Base-by-base conservation (phyloP, 2,113 vertebrate species). In the Lipotes vexillifer region DNA sequence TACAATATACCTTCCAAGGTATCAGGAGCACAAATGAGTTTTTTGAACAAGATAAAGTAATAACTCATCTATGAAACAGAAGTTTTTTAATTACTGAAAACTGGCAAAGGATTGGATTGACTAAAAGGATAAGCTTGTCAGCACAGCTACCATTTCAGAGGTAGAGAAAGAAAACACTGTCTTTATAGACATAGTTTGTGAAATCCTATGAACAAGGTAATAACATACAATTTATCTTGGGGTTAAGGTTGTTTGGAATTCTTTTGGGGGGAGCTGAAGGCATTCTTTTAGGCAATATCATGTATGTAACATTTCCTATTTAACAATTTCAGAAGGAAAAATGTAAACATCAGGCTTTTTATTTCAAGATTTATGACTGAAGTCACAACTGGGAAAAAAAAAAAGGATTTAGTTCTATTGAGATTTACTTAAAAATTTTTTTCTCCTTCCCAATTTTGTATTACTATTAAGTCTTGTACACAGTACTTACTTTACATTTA, bases 21-120 rank as follows among this genome's bases (percentile, higher is more conserved):
- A 91, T 27, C 12, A 33, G 25, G 80, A 55, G 27, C 44, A 97
- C 27, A 97, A 87, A 95, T 69, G 1, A 97, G 72, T 36, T 96
- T 6, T 63, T 7, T 38, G 31, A 98, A 93, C 10, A 93, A 81
- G 41, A 97, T 69, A 97, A 97, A 96, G 41, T 33, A 36, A 18
- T 7, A 96, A 96, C 36, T 93, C 74, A 86, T 72, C 66, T 44
- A 18, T 31, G 65, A 97, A 97, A 93, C 6, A 97, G 84, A 20
- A 49, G 88, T 11, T 95, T 17, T 61, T 84, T 25, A 91, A 91
- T 12, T 74, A 96, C 85, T 38, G 13, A 71, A 31, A 98, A 97
- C 11, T 49, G 69, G n/a, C 41, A 96, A 90, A 88, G 61, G 88
- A 86, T 23, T 41, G 5, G 31, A 96, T 27, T 36, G 85, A 95